These are phyloP conservation scores for Oostethus manadensis DNA, from an alignment of 2,113 vertebrate species.

Conservation along the genomic window DNA sequence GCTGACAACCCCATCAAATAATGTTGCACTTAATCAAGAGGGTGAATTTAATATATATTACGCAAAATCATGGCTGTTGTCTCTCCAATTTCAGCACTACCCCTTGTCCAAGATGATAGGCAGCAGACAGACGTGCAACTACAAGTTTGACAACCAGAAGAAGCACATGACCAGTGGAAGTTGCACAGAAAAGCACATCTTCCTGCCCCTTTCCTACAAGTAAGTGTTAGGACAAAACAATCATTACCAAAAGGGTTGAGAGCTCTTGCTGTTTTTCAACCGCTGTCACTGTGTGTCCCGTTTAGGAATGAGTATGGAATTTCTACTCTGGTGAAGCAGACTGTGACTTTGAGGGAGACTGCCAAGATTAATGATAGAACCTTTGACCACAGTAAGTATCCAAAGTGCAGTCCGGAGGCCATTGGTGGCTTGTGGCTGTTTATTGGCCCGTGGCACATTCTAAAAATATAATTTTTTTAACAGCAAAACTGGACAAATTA, in stretches of 20 bases:
- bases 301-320: slow-evolving; percentile 77
- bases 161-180: slow-evolving; percentile 77
- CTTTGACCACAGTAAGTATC: slow-evolving; percentile 75
- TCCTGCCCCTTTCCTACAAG: slow-evolving; percentile 80
- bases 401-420: too few species aligned
- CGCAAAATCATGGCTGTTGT: background rate
- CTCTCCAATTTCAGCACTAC: slow-evolving; percentile 58
- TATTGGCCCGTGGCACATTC: too few species aligned
- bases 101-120: slow-evolving; percentile 77
- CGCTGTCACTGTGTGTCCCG: slow-evolving; percentile 2
- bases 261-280: background rate
- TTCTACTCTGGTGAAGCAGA: slow-evolving; percentile 78
- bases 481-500: too few species aligned
- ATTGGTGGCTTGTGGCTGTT: too few species aligned
- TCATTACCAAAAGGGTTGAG: background rate
- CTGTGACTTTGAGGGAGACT: slow-evolving; percentile 75
- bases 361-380: slow-evolving; percentile 78
- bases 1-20: background rate
- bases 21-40: background rate
- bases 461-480: too few species aligned
- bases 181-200: slow-evolving; percentile 84
- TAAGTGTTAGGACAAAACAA: slow-evolving; percentile 55
- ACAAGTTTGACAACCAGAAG: slow-evolving; percentile 79
- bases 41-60: background rate
- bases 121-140: slow-evolving; percentile 83